Evolutionary conservation across 2,888 invertebrate species (phyloP).

Genomic region (Drosophila subquinaria): DNA sequence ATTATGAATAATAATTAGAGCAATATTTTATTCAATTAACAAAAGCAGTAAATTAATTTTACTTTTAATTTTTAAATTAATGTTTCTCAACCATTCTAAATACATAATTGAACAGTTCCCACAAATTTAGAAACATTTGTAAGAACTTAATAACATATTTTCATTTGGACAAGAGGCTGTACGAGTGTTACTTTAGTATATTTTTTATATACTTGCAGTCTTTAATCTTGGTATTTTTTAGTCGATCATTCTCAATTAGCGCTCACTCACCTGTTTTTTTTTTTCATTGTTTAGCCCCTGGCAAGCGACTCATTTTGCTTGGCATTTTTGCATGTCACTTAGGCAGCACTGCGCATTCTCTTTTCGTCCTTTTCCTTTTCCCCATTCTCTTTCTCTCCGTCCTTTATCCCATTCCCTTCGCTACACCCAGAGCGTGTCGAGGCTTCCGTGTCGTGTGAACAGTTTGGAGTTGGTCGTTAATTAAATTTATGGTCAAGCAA

Average conservation of each 20-base stretch:
- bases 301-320: slow-evolving; percentile 40
- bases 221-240: neutral
- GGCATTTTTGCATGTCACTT: slow-evolving; percentile 52
- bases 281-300: slow-evolving; percentile 7
- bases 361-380: neutral
- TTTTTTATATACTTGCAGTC: neutral
- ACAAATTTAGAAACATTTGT: too few species aligned
- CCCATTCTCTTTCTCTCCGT: neutral
- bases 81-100: too few species aligned
- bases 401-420: too few species aligned
- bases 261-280: neutral
- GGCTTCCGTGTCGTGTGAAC: slow-evolving; percentile 32
- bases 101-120: too few species aligned
- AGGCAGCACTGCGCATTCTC: slow-evolving; percentile 33
- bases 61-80: too few species aligned
- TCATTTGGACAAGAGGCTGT: too few species aligned
- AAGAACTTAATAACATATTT: too few species aligned
- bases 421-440: slow-evolving; percentile 8
- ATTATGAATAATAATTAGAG: neutral
- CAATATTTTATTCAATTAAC: too few species aligned
- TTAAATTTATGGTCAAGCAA: slow-evolving; percentile 52
- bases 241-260: neutral
- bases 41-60: too few species aligned
- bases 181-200: too few species aligned
- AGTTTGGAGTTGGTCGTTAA: slow-evolving; percentile 50